Base-by-base conservation (phyloP, 1,140 invertebrate species). In the Paracyclopina nana region DNA sequence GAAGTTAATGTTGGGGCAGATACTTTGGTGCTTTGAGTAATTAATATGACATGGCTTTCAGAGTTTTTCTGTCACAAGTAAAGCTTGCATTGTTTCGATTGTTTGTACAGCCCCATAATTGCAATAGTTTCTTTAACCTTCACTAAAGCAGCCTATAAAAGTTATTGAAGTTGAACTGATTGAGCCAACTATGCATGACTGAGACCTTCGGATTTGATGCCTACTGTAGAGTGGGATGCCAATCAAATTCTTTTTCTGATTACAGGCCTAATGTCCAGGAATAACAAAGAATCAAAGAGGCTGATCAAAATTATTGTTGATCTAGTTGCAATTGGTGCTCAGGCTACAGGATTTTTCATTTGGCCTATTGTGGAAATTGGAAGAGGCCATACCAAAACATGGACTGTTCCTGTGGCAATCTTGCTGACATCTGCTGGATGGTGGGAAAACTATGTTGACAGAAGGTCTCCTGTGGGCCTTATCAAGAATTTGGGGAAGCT, bases 361-460 rank as follows among this genome's bases (percentile, higher is more conserved):
- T 94, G 86, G 83, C 85, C 85, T 14, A 63, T 87, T 18, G 64
- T 66, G 3, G 64, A 64, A 27, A 34, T 60, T 55, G 12, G 54
- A 52, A 34, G 54, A 8, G 57, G 54, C 1, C 50, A 56, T 40
- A 16, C 24, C 9, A 53, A 31, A 28, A 57, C 82, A 20, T 91
- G 82, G 82, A 69, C 86, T 6, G 79, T 91, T 48, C 86, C 88
- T 0, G 63, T 85, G 0, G 69, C 83, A 1, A 70, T 86, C 6
- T 64, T 92, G 29, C 72, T 88, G 34, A 79, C 88, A 31, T 94
- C 87, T 2, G 74, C 85, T 25, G 80, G 83, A 22, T 95, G 86
- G 82, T 95, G 90, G 90, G 90, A 95, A 66, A 96, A 95, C 67
- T 96, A 85, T 60, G 82, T 88, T 0, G 81, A 82, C 24, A 34